Conservation (phyloP, 2,888 invertebrate genomes). For the Aspidiotus destructor region DNA sequence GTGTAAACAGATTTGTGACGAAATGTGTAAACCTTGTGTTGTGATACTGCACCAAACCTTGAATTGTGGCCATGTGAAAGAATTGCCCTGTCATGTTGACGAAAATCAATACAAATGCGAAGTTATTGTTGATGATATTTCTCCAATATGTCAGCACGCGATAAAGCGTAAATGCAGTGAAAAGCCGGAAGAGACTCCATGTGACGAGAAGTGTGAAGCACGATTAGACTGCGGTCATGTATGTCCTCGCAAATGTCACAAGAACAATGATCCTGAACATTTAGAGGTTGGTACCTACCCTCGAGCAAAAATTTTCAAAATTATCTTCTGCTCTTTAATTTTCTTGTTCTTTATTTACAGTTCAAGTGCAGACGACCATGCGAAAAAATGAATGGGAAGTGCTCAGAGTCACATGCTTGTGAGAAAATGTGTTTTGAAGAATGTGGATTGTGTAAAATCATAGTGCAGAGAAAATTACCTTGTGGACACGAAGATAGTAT, state of each 20-base stretch:
- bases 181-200: conserved; percentile 41
- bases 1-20: neutral
- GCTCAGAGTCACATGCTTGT: conserved; percentile 47
- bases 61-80: conserved; percentile 43
- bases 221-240: conserved; percentile 55
- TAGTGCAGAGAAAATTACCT: conserved; percentile 45
- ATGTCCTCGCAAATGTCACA: conserved; percentile 51
- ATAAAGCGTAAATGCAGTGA: conserved; percentile 44
- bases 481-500: conserved; percentile 46
- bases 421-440: conserved; percentile 46
- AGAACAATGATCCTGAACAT: conserved; percentile 52
- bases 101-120: neutral
- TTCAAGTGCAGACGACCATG: conserved; percentile 47
- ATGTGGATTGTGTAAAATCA: conserved; percentile 46
- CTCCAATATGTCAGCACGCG: conserved; percentile 43
- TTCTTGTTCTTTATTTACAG: neutral
- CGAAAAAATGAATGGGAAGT: conserved; percentile 44
- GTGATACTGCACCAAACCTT: conserved; percentile 26
- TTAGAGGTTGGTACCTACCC: conserved; percentile 42
- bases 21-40: neutral
- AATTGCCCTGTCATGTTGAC: conserved; percentile 4
- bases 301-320: neutral
- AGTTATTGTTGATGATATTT: neutral
- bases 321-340: neutral
- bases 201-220: conserved; percentile 46